Conservation (phyloP, 2,113 vertebrate species). For the Tursiops truncatus region DNA sequence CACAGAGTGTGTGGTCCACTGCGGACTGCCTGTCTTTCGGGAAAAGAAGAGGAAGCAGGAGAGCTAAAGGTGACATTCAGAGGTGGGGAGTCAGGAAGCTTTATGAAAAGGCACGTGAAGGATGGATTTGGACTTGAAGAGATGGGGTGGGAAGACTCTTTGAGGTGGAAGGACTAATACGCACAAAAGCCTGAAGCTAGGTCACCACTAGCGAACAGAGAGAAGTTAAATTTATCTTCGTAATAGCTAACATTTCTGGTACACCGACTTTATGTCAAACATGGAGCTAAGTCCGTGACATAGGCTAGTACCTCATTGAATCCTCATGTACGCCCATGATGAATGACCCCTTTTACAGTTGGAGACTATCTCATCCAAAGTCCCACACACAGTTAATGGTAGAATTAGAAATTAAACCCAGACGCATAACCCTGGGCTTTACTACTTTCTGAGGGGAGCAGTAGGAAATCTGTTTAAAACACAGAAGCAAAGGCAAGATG, state of each 20-base stretch:
- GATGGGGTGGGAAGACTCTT: background rate
- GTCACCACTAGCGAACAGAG: background rate
- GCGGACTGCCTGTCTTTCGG: background rate
- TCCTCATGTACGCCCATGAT: background rate
- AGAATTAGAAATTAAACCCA: background rate
- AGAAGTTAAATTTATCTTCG: background rate
- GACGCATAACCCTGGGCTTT: background rate
- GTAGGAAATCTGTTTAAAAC: background rate
- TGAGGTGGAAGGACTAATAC: background rate
- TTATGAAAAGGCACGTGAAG: background rate
- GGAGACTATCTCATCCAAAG: background rate
- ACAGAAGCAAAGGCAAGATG: background rate
- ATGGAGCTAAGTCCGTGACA: background rate
- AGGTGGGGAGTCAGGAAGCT: background rate
- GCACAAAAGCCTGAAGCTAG: background rate
- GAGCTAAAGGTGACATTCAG: background rate
- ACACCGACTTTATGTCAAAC: too few relatives aligned
- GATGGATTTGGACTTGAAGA: background rate
- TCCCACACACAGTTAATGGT: background rate
- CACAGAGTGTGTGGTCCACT: accelerated
- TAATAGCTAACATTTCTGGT: background rate
- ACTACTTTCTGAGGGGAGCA: background rate
- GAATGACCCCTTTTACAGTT: background rate
- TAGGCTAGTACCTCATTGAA: background rate
- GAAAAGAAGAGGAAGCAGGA: too few relatives aligned